A percentile compares a stretch with the other conserved stretches of the same genome.
Evolutionary conservation across 2,888 invertebrate genomes (phyloP).

Genomic region (Tiphia femorata): DNA sequence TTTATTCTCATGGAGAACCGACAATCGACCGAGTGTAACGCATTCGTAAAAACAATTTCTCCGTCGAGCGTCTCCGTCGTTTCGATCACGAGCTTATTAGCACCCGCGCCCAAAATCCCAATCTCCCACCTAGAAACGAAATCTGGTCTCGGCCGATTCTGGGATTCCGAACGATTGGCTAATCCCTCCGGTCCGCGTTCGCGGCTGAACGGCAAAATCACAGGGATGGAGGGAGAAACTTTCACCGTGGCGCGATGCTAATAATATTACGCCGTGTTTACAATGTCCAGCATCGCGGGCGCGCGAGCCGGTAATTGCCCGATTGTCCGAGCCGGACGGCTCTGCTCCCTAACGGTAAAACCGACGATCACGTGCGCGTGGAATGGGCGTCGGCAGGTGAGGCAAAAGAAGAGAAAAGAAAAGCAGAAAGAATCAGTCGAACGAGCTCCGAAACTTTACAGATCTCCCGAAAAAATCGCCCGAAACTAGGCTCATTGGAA

Average conservation of each 20-base stretch:
- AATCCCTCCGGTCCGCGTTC: not conserved
- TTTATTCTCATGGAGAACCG: no score
- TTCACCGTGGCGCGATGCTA: slow-evolving; percentile 37
- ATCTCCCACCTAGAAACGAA: no score
- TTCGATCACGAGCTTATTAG: no score
- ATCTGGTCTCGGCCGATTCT: no score
- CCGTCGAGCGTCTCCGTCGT: no score
- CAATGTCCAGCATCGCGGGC: slow-evolving; percentile 18
- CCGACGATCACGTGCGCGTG: slow-evolving; percentile 1
- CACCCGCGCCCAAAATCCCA: no score
- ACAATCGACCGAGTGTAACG: no score
- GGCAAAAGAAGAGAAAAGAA: not conserved
- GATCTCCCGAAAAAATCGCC: no score
- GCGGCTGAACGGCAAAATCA: slow-evolving; percentile 14
- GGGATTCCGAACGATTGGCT: slow-evolving; percentile 11
- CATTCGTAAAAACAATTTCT: no score
- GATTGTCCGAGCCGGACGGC: slow-evolving; percentile 32
- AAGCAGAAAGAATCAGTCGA: not conserved
- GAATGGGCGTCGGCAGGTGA: not conserved
- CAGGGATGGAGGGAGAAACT: slow-evolving; percentile 26
- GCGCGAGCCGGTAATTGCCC: slow-evolving; percentile 2
- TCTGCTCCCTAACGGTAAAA: slow-evolving; percentile 22
- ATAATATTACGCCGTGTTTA: slow-evolving; percentile 38
- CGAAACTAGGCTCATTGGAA: no score
- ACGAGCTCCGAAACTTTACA: no score